These are phyloP conservation scores for Alloplasta piceator DNA, from an alignment of 2,888 invertebrate genomes.

Conservation along the genomic window DNA sequence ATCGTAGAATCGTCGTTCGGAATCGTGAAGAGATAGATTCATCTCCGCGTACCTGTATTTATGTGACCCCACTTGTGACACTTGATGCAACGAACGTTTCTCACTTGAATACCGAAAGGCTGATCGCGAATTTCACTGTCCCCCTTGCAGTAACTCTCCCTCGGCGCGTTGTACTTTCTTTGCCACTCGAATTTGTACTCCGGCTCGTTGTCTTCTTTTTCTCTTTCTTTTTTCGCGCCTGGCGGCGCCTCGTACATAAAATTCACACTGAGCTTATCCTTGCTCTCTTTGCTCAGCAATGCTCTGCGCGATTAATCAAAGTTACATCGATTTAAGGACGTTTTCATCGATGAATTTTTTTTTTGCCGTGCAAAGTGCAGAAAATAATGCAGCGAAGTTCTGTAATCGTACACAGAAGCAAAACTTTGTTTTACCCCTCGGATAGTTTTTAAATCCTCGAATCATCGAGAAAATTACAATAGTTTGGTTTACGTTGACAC, in stretches of 20 bases:
- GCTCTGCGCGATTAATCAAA: conserved; percentile 86
- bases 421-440: background rate
- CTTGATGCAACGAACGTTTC: conserved; percentile 99
- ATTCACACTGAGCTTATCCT: conserved; percentile 98
- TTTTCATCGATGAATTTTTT: too few species aligned
- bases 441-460: background rate
- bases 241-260: conserved; percentile 99
- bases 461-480: background rate
- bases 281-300: conserved; percentile 98
- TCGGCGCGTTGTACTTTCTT: conserved; percentile 98
- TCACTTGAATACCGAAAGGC: conserved; percentile 98
- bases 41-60: conserved; percentile 89
- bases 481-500: background rate
- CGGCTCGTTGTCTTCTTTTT: conserved; percentile 96
- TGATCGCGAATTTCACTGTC: conserved; percentile 99
- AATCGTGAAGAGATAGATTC: conserved; percentile 1
- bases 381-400: background rate
- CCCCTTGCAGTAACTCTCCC: conserved; percentile 99
- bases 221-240: conserved; percentile 95
- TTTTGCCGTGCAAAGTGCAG: too few species aligned
- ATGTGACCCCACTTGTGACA: conserved; percentile 99
- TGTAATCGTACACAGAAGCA: background rate
- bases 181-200: conserved; percentile 99
- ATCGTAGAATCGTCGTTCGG: conserved; percentile 18
- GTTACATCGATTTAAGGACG: background rate